These are phyloP conservation scores for Vidua macroura DNA, from an alignment of 2,113 vertebrate genomes.

Conservation along the genomic window DNA sequence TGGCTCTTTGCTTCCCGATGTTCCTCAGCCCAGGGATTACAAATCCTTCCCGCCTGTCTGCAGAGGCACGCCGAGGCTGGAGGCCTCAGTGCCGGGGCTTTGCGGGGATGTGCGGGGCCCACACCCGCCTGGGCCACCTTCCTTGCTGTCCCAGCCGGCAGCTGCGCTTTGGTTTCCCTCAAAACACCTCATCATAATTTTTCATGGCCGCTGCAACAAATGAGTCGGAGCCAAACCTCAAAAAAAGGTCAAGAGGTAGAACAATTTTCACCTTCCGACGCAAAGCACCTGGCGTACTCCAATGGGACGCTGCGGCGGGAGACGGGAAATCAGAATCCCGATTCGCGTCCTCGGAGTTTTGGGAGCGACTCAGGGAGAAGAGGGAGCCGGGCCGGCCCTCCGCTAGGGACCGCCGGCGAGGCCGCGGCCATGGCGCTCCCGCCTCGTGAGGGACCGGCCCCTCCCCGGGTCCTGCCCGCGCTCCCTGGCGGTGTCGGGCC, in stretches of 20 bases:
- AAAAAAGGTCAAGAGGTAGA: background rate
- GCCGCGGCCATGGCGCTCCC: background rate
- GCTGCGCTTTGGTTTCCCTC: background rate
- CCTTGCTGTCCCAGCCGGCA: background rate
- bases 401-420: background rate
- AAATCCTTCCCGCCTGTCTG: background rate
- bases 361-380: rapidly evolving
- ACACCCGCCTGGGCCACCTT: background rate
- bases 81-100: background rate
- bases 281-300: background rate
- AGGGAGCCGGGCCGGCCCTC: rapidly evolving
- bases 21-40: background rate
- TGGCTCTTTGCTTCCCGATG: background rate
- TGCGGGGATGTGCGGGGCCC: background rate
- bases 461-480: rapidly evolving
- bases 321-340: background rate
- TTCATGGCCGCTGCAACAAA: background rate
- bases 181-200: background rate
- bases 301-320: background rate
- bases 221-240: background rate
- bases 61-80: rapidly evolving
- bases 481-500: rapidly evolving
- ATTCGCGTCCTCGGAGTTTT: background rate
- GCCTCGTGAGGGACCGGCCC: background rate
- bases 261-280: background rate